phyloP scores from a whole-genome alignment of 1,140 invertebrate genomes.

The Dysdera silvatica region DNA sequence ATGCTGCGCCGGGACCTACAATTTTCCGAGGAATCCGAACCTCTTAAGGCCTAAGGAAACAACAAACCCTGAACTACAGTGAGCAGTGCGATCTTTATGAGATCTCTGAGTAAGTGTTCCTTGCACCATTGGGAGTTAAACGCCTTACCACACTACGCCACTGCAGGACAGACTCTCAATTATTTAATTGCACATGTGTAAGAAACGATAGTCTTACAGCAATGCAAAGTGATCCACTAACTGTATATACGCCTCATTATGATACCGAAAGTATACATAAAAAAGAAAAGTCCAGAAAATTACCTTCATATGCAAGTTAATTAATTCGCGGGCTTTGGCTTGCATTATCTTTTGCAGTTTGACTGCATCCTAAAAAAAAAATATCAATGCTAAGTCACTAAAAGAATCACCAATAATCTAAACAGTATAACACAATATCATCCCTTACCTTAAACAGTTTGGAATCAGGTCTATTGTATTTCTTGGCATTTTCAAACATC shows the following conservation, averaged over 20 bases:
- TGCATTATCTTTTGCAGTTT: slow-evolving; percentile 76
- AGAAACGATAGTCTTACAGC: neutral
- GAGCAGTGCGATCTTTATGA: too few species aligned
- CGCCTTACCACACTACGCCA: too few species aligned
- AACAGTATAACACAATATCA: neutral
- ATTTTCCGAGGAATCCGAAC: too few species aligned
- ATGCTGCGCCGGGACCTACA: too few species aligned
- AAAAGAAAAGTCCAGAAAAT: neutral
- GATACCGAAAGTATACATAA: neutral
- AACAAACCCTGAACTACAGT: too few species aligned
- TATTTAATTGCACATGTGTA: too few species aligned
- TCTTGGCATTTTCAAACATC: slow-evolving; percentile 97
- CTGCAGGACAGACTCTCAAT: too few species aligned
- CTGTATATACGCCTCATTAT: neutral
- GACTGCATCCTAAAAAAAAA: slow-evolving; percentile 57
- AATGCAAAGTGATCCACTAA: neutral
- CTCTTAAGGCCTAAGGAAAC: too few species aligned
- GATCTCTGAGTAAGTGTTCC: too few species aligned
- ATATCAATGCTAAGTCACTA: neutral
- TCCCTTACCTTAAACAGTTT: slow-evolving; percentile 72
- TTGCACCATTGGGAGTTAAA: too few species aligned
- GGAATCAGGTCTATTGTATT: slow-evolving; percentile 82
- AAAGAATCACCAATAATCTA: neutral
- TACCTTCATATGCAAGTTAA: slow-evolving; percentile 50
- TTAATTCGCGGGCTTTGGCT: slow-evolving; percentile 70